Base-by-base conservation (phyloP, 2,797 vertebrate genomes). In the Trachurus trachurus region DNA sequence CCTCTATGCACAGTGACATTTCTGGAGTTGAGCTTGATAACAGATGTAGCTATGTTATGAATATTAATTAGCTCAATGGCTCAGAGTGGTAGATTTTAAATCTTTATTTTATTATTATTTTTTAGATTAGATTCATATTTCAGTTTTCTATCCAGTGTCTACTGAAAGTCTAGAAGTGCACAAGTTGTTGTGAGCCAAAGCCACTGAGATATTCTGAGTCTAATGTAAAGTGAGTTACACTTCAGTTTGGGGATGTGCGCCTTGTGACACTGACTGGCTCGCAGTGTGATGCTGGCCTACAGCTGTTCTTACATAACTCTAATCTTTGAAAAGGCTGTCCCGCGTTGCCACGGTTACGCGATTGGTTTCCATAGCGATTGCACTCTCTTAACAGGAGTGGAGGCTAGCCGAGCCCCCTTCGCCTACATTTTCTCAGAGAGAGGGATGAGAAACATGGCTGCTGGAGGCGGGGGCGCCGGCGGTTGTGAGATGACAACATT, bases 321-420 rank as follows among this genome's bases (percentile, higher is more conserved):
- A 60, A 59, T 89, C 76, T 85, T 74, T 66, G 47, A 49, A 82
- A 86, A 86, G 87, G 84, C 62, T 77, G 87, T 85, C 80, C 71
- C 49, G 54, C 42, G 93, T 95, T 94, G 93, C 95, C 91, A 94
- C 93, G 93, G 93, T 62, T 77, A 95, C 89, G 76, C 64, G 49
- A 86, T 91, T 78, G 77, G 93, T 95, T 94, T 91, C 95, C 90
- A 94, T 95, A 66, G 94, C 1, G 63, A 95, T 79, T 15, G 62
- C 61, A 80, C 80, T 88, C 75, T 79, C 31, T n/a, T 47, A 84
- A 82, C 67, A 74, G 77, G 74, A 85, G 82, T 2, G 65, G 66
- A 80, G 84, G 71, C 78, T 63, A 37, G 70, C 74, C 2, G 78
- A 76, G 71, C 54, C 72, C 62, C 62, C 70, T 69, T 74, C 75